A percentile compares a stretch with the other conserved stretches of the same genome.
phyloP scores from a whole-genome alignment of 1,140 invertebrate species.

The Uloborus diversus region DNA sequence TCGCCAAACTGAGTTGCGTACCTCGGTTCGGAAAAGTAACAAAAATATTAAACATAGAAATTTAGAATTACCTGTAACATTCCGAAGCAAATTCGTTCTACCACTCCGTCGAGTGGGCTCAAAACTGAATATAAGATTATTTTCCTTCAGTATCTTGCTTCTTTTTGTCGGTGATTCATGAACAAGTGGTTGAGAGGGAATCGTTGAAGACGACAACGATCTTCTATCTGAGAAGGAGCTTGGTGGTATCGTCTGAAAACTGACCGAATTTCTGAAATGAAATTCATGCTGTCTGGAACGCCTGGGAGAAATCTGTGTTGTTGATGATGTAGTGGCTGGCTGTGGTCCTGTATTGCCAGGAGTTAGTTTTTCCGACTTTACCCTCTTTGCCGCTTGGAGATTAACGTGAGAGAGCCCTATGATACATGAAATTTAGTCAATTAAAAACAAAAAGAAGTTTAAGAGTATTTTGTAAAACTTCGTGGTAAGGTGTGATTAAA shows the following conservation, averaged over 20 bases:
- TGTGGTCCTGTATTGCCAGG: too few species aligned
- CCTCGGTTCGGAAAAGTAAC: background rate
- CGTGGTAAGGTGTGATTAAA: too few species aligned
- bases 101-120: slow-evolving; percentile 26
- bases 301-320: background rate
- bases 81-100: background rate
- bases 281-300: background rate
- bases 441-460: background rate
- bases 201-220: background rate
- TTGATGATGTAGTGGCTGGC: background rate
- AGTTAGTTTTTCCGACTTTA: too few species aligned
- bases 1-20: background rate
- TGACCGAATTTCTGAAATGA: slow-evolving; percentile 10
- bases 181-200: background rate
- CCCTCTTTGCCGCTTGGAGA: too few species aligned
- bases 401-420: too few species aligned
- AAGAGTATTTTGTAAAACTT: too few species aligned
- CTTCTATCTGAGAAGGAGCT: slow-evolving; percentile 11
- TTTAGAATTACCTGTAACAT: background rate
- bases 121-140: background rate
- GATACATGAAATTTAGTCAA: too few species aligned
- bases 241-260: slow-evolving; percentile 23
- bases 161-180: rapidly evolving
- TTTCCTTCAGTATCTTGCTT: background rate
- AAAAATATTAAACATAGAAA: background rate